Conservation (phyloP, 1,140 invertebrate genomes). For the Drosophila jambulina region DNA sequence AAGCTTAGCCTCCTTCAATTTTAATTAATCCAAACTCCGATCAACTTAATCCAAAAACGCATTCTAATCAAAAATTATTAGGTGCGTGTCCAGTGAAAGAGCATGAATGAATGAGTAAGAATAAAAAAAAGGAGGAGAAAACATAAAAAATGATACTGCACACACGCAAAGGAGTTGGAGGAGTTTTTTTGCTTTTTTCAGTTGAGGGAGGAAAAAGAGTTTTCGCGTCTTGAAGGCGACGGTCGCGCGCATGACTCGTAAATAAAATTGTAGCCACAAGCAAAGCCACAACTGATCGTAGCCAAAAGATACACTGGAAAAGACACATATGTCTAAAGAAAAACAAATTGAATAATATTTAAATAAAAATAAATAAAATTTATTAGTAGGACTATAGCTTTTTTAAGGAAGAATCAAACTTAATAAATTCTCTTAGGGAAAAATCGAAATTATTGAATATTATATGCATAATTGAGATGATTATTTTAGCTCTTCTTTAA, state of each 20-base stretch:
- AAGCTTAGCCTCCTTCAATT: conserved; percentile 12
- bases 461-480: neutral
- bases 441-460: neutral
- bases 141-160: conserved; percentile 31
- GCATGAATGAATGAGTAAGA: conserved; percentile 81
- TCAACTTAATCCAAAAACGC: neutral
- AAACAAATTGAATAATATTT: no score
- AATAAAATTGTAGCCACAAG: conserved; percentile 82
- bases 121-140: conserved; percentile 8
- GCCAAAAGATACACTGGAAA: conserved; percentile 6
- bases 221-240: conserved; percentile 65
- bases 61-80: conserved; percentile 74
- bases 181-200: neutral
- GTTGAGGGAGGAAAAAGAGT: conserved; percentile 8
- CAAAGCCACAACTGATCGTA: conserved; percentile 31
- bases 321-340: neutral
- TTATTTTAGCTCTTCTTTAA: no score
- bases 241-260: conserved; percentile 77
- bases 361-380: neutral
- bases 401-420: neutral
- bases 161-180: conserved; percentile 52
- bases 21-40: conserved; percentile 66
- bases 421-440: no score
- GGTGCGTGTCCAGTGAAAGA: conserved; percentile 66
- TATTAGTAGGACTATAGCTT: neutral